Conservation (phyloP, 1,140 invertebrate genomes). For the Leptonema lineaticorne region DNA sequence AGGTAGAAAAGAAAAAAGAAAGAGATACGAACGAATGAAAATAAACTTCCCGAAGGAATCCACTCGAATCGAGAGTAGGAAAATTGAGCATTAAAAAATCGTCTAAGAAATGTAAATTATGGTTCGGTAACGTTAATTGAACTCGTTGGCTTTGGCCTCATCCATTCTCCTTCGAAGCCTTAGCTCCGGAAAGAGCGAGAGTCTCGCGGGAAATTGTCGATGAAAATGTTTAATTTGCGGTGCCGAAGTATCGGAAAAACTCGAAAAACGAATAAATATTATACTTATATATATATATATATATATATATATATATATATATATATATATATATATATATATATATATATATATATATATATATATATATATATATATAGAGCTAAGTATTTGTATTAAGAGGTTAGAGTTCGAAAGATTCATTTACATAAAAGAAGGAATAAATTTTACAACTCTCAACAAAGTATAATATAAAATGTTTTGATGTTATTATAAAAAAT, state of each 20-base stretch:
- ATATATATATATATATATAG: too few relatives aligned
- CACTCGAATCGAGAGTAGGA: background rate
- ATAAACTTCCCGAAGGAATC: background rate
- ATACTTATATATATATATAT: background rate
- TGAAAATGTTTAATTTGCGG: constrained; percentile 6
- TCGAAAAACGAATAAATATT: too few relatives aligned
- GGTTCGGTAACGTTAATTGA: background rate
- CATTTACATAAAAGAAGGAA: too few relatives aligned
- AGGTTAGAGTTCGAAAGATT: too few relatives aligned
- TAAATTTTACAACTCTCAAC: too few relatives aligned
- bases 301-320: background rate
- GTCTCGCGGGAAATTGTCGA: constrained; percentile 12
- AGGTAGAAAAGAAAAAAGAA: too few relatives aligned
- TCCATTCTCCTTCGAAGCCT: background rate
- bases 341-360: too few relatives aligned
- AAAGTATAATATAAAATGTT: too few relatives aligned
- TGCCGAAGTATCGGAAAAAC: background rate
- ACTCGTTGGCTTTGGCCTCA: background rate
- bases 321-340: too few relatives aligned
- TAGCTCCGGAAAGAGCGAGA: background rate
- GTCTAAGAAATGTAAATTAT: background rate
- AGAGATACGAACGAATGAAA: too few relatives aligned
- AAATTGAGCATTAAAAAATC: background rate
- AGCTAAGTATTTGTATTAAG: too few relatives aligned
- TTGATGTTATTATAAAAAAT: too few relatives aligned